Conservation (phyloP, 2,113 vertebrate genomes). For the Vidua macroura region DNA sequence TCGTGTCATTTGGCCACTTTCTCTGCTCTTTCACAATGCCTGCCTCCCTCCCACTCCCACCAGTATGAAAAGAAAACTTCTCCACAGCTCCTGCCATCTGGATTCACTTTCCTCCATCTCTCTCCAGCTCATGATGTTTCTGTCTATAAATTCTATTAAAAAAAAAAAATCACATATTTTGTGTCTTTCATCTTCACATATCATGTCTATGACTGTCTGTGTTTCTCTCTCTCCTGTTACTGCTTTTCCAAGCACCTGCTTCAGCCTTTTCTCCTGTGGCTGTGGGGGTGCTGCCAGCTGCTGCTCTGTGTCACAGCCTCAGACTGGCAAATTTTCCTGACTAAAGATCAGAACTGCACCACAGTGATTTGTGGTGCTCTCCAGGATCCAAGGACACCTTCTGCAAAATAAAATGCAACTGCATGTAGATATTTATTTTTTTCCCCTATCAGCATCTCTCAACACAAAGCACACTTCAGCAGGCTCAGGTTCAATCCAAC, state of each 20-base stretch:
- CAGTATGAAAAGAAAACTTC: background rate
- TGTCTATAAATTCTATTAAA: background rate
- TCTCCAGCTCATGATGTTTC: background rate
- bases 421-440: background rate
- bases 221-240: background rate
- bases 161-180: background rate
- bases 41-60: background rate
- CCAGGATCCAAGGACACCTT: background rate
- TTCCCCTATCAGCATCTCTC: background rate
- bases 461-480: background rate
- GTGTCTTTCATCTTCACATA: background rate
- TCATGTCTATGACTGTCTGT: background rate
- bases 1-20: background rate
- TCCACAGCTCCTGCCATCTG: conserved; percentile 4
- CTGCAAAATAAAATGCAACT: background rate
- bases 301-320: background rate
- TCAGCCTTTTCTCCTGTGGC: background rate
- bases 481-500: background rate
- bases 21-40: background rate
- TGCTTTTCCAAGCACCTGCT: conserved; percentile 7
- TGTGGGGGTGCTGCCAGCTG: background rate
- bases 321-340: background rate
- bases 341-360: background rate
- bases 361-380: background rate
- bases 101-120: background rate